Conservation (phyloP, 2,113 vertebrate genomes). For the Neomonachus schauinslandi region DNA sequence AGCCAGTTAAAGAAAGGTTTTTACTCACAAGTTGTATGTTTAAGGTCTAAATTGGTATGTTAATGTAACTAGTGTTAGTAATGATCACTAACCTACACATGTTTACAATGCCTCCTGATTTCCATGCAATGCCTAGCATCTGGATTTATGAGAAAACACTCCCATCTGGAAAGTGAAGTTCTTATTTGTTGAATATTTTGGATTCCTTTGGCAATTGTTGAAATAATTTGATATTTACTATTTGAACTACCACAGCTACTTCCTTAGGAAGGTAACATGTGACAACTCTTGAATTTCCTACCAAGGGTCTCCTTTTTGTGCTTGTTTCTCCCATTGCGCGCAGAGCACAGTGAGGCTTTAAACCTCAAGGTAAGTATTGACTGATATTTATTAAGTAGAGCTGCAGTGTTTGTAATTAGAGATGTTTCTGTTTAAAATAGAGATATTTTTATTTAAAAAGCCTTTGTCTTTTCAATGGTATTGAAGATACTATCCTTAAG, state of each 20-base stretch:
- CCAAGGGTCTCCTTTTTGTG: background rate
- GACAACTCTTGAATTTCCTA: background rate
- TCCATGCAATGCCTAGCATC: background rate
- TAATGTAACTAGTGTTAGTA: background rate
- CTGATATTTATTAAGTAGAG: background rate
- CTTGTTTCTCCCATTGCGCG: background rate
- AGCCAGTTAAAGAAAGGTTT: background rate
- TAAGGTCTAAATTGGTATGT: background rate
- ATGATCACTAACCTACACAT: background rate
- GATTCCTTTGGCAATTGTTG: background rate
- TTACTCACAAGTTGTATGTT: background rate
- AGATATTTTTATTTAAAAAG: background rate
- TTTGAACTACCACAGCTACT: background rate
- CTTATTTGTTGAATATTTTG: background rate
- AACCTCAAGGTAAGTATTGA: background rate
- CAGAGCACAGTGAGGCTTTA: background rate
- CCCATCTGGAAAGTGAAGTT: background rate
- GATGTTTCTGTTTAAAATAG: too few species aligned
- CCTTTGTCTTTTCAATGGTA: background rate
- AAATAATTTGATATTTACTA: background rate
- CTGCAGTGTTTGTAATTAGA: background rate
- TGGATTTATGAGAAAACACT: background rate
- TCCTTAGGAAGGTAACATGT: background rate
- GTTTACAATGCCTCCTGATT: background rate
- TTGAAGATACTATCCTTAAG: background rate